Conservation (phyloP, 1,140 invertebrate species). For the Tachypleus tridentatus region DNA sequence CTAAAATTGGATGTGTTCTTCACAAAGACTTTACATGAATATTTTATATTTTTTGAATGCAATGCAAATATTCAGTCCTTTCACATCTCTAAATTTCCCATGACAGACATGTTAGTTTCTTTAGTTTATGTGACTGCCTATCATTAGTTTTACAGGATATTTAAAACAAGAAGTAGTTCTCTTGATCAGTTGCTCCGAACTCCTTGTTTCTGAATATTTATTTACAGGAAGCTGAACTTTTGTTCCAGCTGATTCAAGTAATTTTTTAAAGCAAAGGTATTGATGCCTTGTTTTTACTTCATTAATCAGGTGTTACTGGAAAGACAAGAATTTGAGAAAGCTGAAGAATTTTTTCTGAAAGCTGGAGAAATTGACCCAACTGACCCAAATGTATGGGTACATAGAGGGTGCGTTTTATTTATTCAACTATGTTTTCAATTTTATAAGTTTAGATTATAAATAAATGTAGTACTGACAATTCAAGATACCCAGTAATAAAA, state of each 20-base stretch:
- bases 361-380: conserved; percentile 67
- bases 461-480: neutral
- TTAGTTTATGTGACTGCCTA: neutral
- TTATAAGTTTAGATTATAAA: neutral
- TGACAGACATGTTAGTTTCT: no score
- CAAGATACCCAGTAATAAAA: no score
- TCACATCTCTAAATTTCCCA: no score
- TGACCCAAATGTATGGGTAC: conserved; percentile 75
- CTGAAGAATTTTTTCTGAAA: conserved; percentile 65
- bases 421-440: conserved; percentile 1
- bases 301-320: conserved; percentile 52
- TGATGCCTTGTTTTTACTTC: no score
- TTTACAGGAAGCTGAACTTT: conserved; percentile 15
- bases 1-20: no score
- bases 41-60: no score
- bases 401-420: conserved; percentile 47
- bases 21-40: no score
- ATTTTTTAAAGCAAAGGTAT: no score
- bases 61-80: no score
- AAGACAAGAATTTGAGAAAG: conserved; percentile 63
- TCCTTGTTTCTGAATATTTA: conserved; percentile 16
- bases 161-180: neutral
- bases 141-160: neutral
- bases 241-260: conserved; percentile 6
- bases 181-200: conserved; percentile 4